phyloP scores from a whole-genome alignment of 2,797 vertebrate species.

The Liasis olivaceus region DNA sequence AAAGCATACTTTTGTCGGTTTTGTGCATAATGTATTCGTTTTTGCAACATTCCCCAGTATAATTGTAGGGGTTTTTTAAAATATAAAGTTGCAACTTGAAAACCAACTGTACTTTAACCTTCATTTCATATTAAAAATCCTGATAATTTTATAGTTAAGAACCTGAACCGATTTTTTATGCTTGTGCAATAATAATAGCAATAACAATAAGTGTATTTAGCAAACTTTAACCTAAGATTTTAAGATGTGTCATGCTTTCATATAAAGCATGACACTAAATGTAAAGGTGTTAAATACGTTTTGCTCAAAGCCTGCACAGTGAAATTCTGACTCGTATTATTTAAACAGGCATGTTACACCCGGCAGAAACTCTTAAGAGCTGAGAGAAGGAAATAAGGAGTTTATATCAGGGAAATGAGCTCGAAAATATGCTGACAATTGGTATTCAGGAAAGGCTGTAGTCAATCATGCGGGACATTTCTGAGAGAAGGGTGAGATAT shows the following conservation, averaged over 20 bases:
- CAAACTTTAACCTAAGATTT: slow-evolving; percentile 7
- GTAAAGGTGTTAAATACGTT: not conserved
- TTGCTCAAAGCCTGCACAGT: not conserved
- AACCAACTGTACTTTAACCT: not conserved
- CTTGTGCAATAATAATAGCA: not conserved
- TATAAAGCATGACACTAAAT: not conserved
- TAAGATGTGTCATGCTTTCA: not conserved
- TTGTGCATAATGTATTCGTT: slow-evolving; percentile 35
- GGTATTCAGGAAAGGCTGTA: not conserved
- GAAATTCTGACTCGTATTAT: not conserved
- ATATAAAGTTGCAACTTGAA: slow-evolving; percentile 17
- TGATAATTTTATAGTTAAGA: slow-evolving; percentile 9
- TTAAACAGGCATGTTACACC: not conserved
- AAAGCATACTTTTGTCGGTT: slow-evolving; percentile 21
- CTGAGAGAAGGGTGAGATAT: not conserved
- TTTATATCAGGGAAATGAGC: not conserved
- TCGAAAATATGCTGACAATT: not conserved
- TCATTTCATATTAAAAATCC: not conserved
- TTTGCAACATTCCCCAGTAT: slow-evolving; percentile 23
- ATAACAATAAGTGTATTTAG: not conserved
- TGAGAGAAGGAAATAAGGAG: not conserved
- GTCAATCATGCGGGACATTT: not conserved
- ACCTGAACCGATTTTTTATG: not conserved
- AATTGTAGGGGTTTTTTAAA: slow-evolving; percentile 18
- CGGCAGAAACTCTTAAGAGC: not conserved